A percentile compares a stretch with the other conserved stretches of the same genome.
These are phyloP conservation scores for Corydoras sp. DNA, from an alignment of 2,113 vertebrate species.

Conservation along the genomic window DNA sequence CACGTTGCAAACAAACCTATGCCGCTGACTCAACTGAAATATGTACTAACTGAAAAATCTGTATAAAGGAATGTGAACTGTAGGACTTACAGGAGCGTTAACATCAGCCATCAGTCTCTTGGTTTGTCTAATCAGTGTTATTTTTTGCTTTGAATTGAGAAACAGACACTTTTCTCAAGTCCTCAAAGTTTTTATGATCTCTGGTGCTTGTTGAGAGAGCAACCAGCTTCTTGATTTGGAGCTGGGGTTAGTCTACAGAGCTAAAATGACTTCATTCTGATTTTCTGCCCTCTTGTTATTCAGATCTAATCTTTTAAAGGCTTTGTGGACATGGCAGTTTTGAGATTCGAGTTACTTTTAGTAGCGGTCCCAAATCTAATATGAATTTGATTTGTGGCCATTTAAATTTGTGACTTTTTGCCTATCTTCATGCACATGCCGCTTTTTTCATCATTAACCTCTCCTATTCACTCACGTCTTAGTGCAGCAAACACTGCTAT, in stretches of 20 bases:
- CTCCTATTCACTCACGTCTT: too few species aligned
- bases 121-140: constrained; percentile 44
- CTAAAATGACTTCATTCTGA: too few species aligned
- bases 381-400: too few species aligned
- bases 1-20: constrained; percentile 13
- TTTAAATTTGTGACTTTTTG: too few species aligned
- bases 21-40: constrained; percentile 7
- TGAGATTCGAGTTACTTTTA: too few species aligned
- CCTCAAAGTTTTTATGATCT: constrained; percentile 1
- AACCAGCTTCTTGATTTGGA: background rate
- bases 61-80: constrained; percentile 16
- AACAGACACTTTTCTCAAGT: constrained; percentile 16
- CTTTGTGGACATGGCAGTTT: too few species aligned
- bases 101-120: constrained; percentile 26
- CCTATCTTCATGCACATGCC: too few species aligned
- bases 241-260: background rate
- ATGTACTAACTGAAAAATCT: constrained; percentile 7
- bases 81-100: constrained; percentile 7
- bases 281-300: too few species aligned
- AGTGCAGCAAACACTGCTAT: too few species aligned
- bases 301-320: too few species aligned
- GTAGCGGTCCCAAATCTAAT: too few species aligned
- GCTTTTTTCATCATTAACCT: too few species aligned
- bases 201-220: background rate
- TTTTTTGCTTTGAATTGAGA: constrained; percentile 22